These are phyloP conservation scores for Nephila pilipes DNA, from an alignment of 1,140 invertebrate genomes.

Conservation along the genomic window DNA sequence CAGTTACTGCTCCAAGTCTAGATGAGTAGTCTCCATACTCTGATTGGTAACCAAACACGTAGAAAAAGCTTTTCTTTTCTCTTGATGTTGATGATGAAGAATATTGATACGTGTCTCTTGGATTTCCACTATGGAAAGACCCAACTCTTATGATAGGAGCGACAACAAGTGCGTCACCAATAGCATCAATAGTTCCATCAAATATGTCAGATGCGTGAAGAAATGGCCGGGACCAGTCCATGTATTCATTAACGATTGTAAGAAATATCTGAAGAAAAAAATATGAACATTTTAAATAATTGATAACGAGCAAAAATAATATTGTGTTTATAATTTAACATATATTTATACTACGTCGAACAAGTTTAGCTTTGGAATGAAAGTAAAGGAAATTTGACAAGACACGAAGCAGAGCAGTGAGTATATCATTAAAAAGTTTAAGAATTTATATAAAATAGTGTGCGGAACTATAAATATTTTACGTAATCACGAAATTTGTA, in stretches of 20 bases:
- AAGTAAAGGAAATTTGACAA: no score
- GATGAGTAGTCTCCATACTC: conserved; percentile 91
- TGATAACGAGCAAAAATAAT: no score
- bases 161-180: conserved; percentile 95
- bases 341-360: no score
- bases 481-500: no score
- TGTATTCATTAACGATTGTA: conserved; percentile 98
- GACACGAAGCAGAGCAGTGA: no score
- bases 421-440: no score
- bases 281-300: neutral
- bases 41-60: conserved; percentile 85
- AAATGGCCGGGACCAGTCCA: conserved; percentile 96
- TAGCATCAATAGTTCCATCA: conserved; percentile 94
- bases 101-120: conserved; percentile 2
- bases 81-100: conserved; percentile 3
- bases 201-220: conserved; percentile 95
- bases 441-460: no score
- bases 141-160: conserved; percentile 96
- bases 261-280: conserved; percentile 90
- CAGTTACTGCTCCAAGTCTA: conserved; percentile 83
- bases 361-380: no score
- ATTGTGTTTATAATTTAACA: no score
- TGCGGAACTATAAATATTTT: no score
- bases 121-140: conserved; percentile 89
- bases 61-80: conserved; percentile 68